phyloP scores from a whole-genome alignment of 2,113 vertebrate species.

The Tachysurus fulvidraco region DNA sequence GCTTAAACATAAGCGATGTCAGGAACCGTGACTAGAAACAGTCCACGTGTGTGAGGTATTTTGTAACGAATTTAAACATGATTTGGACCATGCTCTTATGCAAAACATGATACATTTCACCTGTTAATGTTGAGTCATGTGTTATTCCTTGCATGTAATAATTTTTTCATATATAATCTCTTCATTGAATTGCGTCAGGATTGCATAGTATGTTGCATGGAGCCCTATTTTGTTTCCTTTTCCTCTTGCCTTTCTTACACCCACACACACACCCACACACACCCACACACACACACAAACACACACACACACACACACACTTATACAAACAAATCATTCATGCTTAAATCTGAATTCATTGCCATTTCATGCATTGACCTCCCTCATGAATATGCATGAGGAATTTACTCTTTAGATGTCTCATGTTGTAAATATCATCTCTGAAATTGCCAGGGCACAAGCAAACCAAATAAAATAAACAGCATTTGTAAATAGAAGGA shows the following conservation, averaged over 20 bases:
- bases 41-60: not conserved
- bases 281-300: constrained; percentile 8
- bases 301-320: not conserved
- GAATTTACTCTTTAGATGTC: constrained; percentile 43
- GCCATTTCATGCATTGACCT: constrained; percentile 40
- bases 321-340: constrained; percentile 34
- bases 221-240: constrained; percentile 7
- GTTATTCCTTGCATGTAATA: not conserved
- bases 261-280: not conserved
- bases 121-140: not conserved
- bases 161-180: not conserved
- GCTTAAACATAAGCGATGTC: not conserved
- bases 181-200: not conserved
- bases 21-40: not conserved
- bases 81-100: not conserved
- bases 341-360: constrained; percentile 35
- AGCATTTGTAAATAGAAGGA: constrained; percentile 33
- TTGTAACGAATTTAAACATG: too few species aligned
- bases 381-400: constrained; percentile 60
- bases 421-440: constrained; percentile 53
- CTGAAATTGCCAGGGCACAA: constrained; percentile 46
- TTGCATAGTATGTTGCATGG: not conserved
- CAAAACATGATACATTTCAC: not conserved
- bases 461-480: constrained; percentile 53
- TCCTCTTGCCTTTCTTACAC: not conserved